Conservation (phyloP, 2,888 invertebrate species). For the Thyatira batis region DNA sequence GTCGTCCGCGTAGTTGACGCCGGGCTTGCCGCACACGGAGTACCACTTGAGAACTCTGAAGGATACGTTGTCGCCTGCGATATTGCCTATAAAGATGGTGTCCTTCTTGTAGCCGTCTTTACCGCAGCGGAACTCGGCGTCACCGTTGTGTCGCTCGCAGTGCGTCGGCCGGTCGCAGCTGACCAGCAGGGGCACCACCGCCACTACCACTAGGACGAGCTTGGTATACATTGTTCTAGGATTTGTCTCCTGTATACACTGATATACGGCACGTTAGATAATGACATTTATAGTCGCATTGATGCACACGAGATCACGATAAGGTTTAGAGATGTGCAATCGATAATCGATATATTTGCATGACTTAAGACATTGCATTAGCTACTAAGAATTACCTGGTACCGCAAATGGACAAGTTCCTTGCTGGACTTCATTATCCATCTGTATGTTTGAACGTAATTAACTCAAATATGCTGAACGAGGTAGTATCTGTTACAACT, state of each 20-base stretch:
- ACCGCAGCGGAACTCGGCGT: neutral
- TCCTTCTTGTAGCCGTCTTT: neutral
- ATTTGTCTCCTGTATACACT: neutral
- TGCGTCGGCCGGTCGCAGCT: neutral
- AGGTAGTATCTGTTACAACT: too few species aligned
- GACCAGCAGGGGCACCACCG: neutral
- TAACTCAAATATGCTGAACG: too few species aligned
- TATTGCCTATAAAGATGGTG: neutral
- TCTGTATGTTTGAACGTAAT: too few species aligned
- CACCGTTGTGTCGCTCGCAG: neutral
- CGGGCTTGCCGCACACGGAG: neutral
- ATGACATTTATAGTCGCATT: neutral
- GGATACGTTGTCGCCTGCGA: neutral
- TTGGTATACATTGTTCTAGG: neutral
- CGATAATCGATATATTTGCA: neutral
- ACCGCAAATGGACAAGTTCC: too few species aligned
- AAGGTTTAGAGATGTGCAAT: neutral
- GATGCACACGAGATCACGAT: neutral
- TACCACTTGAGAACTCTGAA: neutral
- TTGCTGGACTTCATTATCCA: too few species aligned
- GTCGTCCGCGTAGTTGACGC: neutral
- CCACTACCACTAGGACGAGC: neutral
- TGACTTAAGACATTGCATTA: too few species aligned
- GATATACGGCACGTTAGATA: neutral
- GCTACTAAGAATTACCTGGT: too few species aligned